Conservation (phyloP, 2,113 vertebrate genomes). For the Murina feae region DNA sequence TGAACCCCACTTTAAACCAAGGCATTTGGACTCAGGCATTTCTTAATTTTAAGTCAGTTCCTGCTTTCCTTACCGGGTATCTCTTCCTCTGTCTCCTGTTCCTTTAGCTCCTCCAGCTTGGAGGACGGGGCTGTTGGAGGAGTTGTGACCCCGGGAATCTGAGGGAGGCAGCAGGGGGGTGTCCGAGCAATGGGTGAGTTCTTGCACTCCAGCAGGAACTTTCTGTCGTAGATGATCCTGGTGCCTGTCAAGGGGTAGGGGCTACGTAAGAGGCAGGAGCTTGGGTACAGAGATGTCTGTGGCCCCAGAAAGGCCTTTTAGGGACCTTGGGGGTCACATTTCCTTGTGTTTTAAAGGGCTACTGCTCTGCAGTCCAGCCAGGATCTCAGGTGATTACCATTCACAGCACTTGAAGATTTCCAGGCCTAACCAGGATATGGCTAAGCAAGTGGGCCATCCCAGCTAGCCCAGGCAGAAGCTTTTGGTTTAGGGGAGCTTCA, state of each 20-base stretch:
- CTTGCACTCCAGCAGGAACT: slow-evolving; percentile 94
- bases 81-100: slow-evolving; percentile 89
- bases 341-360: not conserved
- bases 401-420: not conserved
- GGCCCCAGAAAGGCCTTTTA: not conserved
- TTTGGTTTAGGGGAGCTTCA: not conserved
- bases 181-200: slow-evolving; percentile 91
- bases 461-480: not conserved
- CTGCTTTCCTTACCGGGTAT: slow-evolving; percentile 85
- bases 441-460: not conserved
- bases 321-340: not conserved
- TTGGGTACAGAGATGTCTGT: not conserved
- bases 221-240: slow-evolving; percentile 93
- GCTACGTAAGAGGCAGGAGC: slow-evolving; percentile 27
- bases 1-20: not conserved
- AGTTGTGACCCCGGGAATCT: slow-evolving; percentile 91
- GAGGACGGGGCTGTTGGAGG: slow-evolving; percentile 83
- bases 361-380: not conserved
- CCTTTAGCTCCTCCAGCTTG: slow-evolving; percentile 87
- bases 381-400: not conserved
- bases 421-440: not conserved
- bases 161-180: slow-evolving; percentile 92
- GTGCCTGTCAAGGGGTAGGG: slow-evolving; percentile 81
- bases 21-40: not conserved
- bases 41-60: slow-evolving; percentile 8